Evolutionary conservation across 2,113 vertebrate species (phyloP), one percentile per base, ranked within the genome.

Genomic region (Cyprinodon variegatus): DNA sequence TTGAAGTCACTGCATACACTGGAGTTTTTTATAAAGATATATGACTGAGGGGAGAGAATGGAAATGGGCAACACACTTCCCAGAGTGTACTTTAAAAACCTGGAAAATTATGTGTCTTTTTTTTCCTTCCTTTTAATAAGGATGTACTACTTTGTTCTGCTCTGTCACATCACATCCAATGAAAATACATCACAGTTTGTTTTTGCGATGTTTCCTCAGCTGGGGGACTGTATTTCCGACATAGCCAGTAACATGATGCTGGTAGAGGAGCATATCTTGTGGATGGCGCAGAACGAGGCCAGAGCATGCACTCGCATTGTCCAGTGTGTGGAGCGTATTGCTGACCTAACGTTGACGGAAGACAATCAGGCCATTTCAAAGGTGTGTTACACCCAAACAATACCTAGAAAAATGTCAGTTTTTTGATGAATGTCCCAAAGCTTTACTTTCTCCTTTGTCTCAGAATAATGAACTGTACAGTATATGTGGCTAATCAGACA

Each of bases 191-290:
- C 8, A 15, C 5, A 50, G 2, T 50, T 50, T 50, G 48, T 50
- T 13, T 15, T 50, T 50, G 48, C 6, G 4, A 14, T 8, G 15
- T 70, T 50, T 76, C 3, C 70, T 0, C 92, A 98, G 96, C 80
- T 97, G 73, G 94, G 93, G 10, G 95, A 94, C 88, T 93, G 93
- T 63, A 92, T 97, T 39, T 91, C 94, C 22, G 96, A 96, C 87
- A 95, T 97, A 68, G 96, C 95, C 81, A 98, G 96, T 78, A 96
- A 96, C 86, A 93, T 96, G 87, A 98, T 98, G 97, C 85, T 94
- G 20, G 95, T 95, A 11, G 96, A 97, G 87, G 96, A 97, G 72
- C 96, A 96, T 0, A 89, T 96, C 22, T 77, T 98, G 83, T 97
- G 96, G 96, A 96, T 96, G 95, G 96, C 96, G 15, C 97, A 97